Evolutionary conservation across 2,113 vertebrate species (phyloP), one percentile per base, ranked within the genome.

Genomic region (Engraulis encrasicolus): DNA sequence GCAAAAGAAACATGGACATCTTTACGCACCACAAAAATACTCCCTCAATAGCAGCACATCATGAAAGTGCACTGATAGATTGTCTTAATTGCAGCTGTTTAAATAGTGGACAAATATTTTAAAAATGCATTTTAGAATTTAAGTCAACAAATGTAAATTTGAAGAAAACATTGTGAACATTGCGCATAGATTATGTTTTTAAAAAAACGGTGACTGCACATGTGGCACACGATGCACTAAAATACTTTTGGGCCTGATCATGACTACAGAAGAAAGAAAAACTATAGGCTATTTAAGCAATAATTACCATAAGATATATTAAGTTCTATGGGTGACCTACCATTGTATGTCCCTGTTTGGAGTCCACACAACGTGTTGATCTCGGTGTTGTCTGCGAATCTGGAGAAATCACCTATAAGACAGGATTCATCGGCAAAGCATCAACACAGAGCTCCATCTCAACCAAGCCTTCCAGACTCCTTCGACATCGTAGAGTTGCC

Each of bases 331-430:
- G 85, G 79, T 2, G 81, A 91, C 96, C 98, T 95, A 99, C 97
- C 98, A 98, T 98, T 88, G 92, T 92, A 9, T 92, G 95, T 84
- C 95, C 86, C 90, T 94, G 95, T 84, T 93, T 92, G 83, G 94
- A 90, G 89, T 98, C 96, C 92, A 96, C 93, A 91, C 96, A 95
- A 93, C 95, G 95, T 89, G 95, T 88, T 87, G 94, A 95, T 94
- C 94, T 95, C 91, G 95, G 96, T 91, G 95, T 94, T 89, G 94
- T 93, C 89, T 95, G 95, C 83, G 92, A 93, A 86, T 96, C 96
- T 89, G 94, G 91, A 87, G 95, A 95, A 96, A 97, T 99, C 95
- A 97, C 96, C 97, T 97, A 95, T 89, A 95, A 94, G 92, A 93
- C 92, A 94, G 86, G 91, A 91, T 85, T 91, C 85, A 90, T 88